Evolutionary conservation across 2,888 invertebrate species (phyloP), one percentile per base, ranked within the genome.

Genomic region (Cataglyphis albicans): DNA sequence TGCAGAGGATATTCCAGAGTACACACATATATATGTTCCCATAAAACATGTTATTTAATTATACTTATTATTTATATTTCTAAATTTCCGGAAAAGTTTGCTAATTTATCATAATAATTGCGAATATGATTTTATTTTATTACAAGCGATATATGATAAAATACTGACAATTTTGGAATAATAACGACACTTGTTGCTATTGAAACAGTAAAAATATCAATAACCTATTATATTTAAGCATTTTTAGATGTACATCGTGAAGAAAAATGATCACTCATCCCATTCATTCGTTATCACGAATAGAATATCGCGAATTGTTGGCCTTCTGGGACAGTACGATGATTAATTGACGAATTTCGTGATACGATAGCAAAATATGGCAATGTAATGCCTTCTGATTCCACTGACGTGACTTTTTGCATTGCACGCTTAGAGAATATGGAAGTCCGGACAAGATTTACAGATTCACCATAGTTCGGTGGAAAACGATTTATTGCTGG

Each of bases 251-350:
- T 35, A 21, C 25, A 57, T 59, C 74, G 68, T 63, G 84, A 86
- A 87, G 86, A 87, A 88, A 88, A 88, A 75, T 87, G 88, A 88
- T 88, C 68, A 78, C 83, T 52, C 82, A 57, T 64, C 55, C 44
- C 48, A 70, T 74, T 88, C 87, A 86, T 88, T 88, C 83, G 88
- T 88, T 88, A 88, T 82, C 83, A 85, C 52, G 57, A 85, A 86
- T 63, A 83, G 82, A 85, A 85, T 86, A 86, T 86, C 81, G 81
- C 78, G 83, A 81, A 78, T 86, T 86, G 84, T 76, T 29, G 65
- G 25, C 65, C 86, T 74, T 55, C 18, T 70, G 68, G 41, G 75
- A 78, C 74, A 70, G 80, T 81, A 64, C 55, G 78, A 84, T 88
- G 87, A 88, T 86, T 87, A 88, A 88, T 88, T 78, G 87, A 38